phyloP scores from a whole-genome alignment of 2,888 invertebrate genomes.

The Chironomus tentans region DNA sequence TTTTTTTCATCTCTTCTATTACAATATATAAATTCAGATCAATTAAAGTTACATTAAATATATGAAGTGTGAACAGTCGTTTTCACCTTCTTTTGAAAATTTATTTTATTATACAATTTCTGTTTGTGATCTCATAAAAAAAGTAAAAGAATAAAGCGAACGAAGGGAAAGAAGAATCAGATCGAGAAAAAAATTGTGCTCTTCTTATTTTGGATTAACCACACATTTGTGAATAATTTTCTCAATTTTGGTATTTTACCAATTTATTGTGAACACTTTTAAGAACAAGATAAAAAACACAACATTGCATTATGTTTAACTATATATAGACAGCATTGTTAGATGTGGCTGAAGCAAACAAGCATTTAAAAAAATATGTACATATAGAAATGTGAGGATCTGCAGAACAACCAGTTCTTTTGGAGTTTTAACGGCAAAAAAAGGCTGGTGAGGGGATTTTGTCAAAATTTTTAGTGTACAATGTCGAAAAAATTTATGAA shows the following conservation, averaged over 20 bases:
- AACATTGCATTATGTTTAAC: neutral
- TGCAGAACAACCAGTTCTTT: no score
- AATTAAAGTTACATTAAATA: conserved; percentile 10
- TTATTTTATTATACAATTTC: neutral
- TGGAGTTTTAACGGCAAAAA: no score
- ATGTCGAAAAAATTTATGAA: no score
- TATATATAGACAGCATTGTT: neutral
- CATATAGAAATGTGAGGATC: no score
- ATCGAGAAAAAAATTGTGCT: neutral
- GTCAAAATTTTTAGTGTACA: no score
- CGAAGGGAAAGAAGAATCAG: neutral
- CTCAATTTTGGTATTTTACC: neutral
- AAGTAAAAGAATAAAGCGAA: neutral
- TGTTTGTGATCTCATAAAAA: neutral
- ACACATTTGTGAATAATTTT: neutral
- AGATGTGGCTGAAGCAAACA: neutral
- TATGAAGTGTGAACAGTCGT: neutral
- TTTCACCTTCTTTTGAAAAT: neutral
- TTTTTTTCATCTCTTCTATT: neutral
- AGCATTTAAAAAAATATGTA: neutral
- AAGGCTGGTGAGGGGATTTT: no score
- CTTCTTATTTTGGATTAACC: neutral
- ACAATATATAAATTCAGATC: neutral
- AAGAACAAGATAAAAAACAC: conserved; percentile 4
- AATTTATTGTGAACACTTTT: conserved; percentile 8